These are phyloP conservation scores for Cacatua alba DNA, from an alignment of 2,113 vertebrate genomes.

Conservation along the genomic window DNA sequence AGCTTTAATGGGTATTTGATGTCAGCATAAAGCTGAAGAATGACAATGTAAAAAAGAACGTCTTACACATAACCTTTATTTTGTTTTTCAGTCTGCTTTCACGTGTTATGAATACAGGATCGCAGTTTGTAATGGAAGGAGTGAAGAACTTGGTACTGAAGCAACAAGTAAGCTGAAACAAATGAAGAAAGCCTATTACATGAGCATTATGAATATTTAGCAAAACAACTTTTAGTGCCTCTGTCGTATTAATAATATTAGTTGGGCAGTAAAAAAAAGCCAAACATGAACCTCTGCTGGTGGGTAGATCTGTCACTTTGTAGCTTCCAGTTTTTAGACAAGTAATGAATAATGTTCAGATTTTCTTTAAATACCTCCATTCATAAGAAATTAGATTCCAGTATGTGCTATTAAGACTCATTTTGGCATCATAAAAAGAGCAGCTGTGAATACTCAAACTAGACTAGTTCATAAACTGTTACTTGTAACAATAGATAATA, in stretches of 20 bases:
- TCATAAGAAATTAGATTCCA: neutral
- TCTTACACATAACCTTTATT: neutral
- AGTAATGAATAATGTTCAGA: neutral
- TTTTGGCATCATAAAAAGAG: neutral
- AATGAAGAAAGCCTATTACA: neutral
- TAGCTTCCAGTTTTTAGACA: neutral
- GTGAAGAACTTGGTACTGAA: constrained; percentile 98
- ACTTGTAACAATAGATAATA: neutral
- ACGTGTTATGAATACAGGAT: constrained; percentile 97
- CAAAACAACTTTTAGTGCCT: neutral
- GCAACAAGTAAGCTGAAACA: constrained; percentile 87
- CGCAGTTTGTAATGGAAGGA: constrained; percentile 98
- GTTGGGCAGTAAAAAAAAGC: neutral
- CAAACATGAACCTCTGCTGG: neutral
- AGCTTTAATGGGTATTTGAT: neutral
- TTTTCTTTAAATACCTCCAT: neutral
- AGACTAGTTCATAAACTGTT: neutral
- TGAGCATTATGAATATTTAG: neutral
- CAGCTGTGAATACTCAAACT: neutral
- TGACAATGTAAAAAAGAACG: neutral
- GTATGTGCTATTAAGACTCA: neutral
- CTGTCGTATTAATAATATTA: neutral
- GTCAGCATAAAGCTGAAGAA: neutral
- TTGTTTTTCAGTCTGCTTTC: constrained; percentile 88
- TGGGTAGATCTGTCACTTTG: neutral